Evolutionary conservation across 2,797 vertebrate species (phyloP), one percentile per base, ranked within the genome.

Genomic region (Balearica regulorum): DNA sequence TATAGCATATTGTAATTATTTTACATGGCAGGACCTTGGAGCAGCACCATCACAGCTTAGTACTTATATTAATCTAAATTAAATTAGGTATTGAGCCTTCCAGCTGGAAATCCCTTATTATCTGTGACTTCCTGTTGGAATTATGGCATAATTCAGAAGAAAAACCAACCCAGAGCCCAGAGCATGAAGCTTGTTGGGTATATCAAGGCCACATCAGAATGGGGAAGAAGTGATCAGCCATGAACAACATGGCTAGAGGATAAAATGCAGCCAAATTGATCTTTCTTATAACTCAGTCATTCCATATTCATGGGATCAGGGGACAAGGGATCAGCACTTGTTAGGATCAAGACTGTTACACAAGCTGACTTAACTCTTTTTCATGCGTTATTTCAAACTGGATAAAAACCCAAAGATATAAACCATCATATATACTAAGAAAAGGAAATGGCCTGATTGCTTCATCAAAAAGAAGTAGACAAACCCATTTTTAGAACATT

Each of bases 51-150:
- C 5, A 4, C 51, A 85, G 89, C 58, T 96, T 49, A 77, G 43
- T 44, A 21, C 37, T 29, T 28, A 7, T 11, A 91, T 92, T 83
- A 83, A 91, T 93, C 68, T 90, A 89, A 96, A 91, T 90, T 81
- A 93, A 95, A 93, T 82, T 92, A 92, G 58, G 24, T 69, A 75
- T 54, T 64, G 53, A 87, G 46, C 44, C 69, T 90, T 92, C 66
- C 79, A 96, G 64, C 37, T 92, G 79, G 70, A 94, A 95, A 93
- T 68, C n/a, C 54, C 18, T 54, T 26, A 46, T 66, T 90, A 58
- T 54, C 85, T 92, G 82, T 55, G 64, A 46, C 60, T 85, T 89
- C 49, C 86, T 89, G 14, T 85, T 93, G 80, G 78, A 94, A 75
- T 66, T 82, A 35, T 11, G 73, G 51, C 1, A 8, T 21, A 57